Base-by-base conservation (phyloP, 2,113 vertebrate species). In the Cryptotis parvus region DNA sequence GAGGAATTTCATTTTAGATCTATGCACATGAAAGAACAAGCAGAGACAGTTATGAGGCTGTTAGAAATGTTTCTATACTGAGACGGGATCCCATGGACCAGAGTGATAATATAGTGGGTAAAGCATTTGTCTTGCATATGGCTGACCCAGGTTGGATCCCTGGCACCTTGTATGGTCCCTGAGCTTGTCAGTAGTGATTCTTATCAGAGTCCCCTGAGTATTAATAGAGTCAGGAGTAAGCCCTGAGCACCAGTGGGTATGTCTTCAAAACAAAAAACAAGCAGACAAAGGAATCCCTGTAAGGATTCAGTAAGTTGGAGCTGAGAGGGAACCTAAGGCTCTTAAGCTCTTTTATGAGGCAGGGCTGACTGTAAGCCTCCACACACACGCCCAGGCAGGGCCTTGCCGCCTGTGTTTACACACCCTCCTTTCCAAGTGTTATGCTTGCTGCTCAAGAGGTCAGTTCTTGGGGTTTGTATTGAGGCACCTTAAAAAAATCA, bases 241-340 rank as follows among this genome's bases (percentile, higher is more conserved):
- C 55, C 55, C 55, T 58, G 55, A 58, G 55, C 4, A 22, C 55
- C 22, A 24, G 18, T 58, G 20, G 4, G 45, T 58, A 20, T 58
- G 18, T 49, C 55, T 12, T 43, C 5, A 3, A 37, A 35, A 31
- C 63, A 65, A 65, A 65, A n/a, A n/a, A n/a, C n/a, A n/a, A 65
- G 10, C 26, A 65, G 31, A 31, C 9, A 27, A 58, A 18, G 55
- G 55, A 58, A 68, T 33, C 15, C 11, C 6, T 76, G 43, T n/a
- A n/a, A 87, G n/a, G n/a, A n/a, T n/a, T n/a, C 58, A 52, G 79
- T 35, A 16, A 90, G n/a, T 65, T n/a, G 39, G 87, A 85, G 16
- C 45, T 29, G 18, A 75, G 52, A 31, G 22, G 33, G 27, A 20
- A 31, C 41, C 61, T 49, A 39, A 33, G 31, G 26, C n/a, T 72